phyloP scores from a whole-genome alignment of 2,888 invertebrate genomes.

The Chloroclystis v-ata region DNA sequence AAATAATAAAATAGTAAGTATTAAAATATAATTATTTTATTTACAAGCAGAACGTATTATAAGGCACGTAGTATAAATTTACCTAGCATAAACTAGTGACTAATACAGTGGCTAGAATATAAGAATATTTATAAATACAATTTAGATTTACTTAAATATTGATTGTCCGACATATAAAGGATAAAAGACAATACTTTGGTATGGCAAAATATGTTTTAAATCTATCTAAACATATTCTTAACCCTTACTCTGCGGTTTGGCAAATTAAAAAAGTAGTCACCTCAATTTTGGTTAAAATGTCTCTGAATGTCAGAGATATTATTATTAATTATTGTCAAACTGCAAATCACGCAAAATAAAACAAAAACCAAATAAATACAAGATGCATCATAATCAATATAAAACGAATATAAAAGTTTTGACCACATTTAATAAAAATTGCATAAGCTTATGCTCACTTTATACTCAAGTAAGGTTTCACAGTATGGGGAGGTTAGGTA shows the following conservation, averaged over 20 bases:
- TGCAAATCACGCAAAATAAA: background rate
- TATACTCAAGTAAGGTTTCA: background rate
- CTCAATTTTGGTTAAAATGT: background rate
- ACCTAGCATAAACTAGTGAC: background rate
- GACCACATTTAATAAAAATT: background rate
- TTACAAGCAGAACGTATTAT: too few relatives aligned
- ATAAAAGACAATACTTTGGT: constrained; percentile 15
- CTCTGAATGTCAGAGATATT: background rate
- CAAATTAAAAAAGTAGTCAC: background rate
- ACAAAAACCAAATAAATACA: too few relatives aligned
- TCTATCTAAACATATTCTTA: background rate
- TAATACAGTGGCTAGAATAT: constrained; percentile 2
- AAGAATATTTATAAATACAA: constrained; percentile 2
- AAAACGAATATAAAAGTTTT: background rate
- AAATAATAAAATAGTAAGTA: too few relatives aligned
- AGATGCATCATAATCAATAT: background rate
- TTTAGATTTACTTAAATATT: background rate
- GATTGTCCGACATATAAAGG: too few relatives aligned
- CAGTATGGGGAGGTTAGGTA: constrained; percentile 35
- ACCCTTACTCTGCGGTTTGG: background rate
- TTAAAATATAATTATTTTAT: too few relatives aligned
- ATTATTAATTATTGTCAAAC: background rate
- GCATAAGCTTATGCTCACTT: background rate
- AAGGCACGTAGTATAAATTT: too few relatives aligned
- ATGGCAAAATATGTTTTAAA: constrained; percentile 8